Evolutionary conservation across 1,140 invertebrate genomes (phyloP).

Genomic region (Paramacrobiotus metropolitanus): DNA sequence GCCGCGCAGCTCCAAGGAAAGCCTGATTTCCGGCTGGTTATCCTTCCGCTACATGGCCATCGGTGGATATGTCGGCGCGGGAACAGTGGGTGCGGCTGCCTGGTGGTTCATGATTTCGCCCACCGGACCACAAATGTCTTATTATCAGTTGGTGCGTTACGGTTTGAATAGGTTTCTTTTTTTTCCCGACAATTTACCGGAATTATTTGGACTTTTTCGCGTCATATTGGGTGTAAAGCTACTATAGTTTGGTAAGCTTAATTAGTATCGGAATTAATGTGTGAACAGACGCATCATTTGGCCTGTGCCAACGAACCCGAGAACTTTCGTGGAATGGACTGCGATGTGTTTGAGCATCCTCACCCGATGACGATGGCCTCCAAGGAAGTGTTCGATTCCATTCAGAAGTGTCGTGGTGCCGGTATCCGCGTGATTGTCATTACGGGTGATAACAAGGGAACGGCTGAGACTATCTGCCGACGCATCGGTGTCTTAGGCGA

Average conservation of each 20-base stretch:
- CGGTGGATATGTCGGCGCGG: constrained; percentile 72
- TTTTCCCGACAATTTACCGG: too few relatives aligned
- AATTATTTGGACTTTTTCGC: too few relatives aligned
- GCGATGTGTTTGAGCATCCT: constrained; percentile 86
- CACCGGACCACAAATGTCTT: constrained; percentile 73
- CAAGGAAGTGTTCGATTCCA: constrained; percentile 89
- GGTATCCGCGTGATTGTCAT: constrained; percentile 99
- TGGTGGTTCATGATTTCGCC: constrained; percentile 98
- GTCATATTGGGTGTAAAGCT: too few relatives aligned
- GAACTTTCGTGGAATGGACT: constrained; percentile 60
- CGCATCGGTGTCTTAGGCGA: constrained; percentile 92
- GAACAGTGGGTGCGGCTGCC: constrained; percentile 88
- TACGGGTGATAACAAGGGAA: constrained; percentile 96
- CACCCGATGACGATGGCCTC: constrained; percentile 98
- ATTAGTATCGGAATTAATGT: too few relatives aligned
- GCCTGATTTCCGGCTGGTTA: constrained; percentile 95
- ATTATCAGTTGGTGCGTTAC: constrained; percentile 72
- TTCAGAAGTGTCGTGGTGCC: constrained; percentile 76
- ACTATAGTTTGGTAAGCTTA: too few relatives aligned
- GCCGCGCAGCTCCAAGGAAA: constrained; percentile 84
- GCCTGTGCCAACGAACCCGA: constrained; percentile 26
- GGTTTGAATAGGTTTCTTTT: too few relatives aligned
- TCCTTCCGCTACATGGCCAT: constrained; percentile 97
- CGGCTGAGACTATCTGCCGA: constrained; percentile 96
- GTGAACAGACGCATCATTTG: constrained; percentile 27